Conservation (phyloP, 2,888 invertebrate genomes). For the Beris morrisii region DNA sequence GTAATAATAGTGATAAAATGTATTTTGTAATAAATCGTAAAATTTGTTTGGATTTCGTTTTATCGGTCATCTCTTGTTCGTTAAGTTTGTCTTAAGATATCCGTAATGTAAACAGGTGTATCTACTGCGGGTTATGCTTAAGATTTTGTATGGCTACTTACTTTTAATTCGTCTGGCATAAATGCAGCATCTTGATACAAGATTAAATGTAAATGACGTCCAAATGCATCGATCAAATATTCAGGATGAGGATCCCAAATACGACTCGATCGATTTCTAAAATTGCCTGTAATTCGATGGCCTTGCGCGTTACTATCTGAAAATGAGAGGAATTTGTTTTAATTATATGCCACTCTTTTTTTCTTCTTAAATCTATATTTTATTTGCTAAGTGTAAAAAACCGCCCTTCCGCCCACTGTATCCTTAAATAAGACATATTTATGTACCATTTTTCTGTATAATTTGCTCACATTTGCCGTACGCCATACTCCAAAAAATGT, state of each 20-base stretch:
- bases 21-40: no score
- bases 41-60: no score
- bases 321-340: background rate
- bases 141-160: slow-evolving; percentile 37
- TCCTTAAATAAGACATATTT: background rate
- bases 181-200: slow-evolving; percentile 53
- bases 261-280: slow-evolving; percentile 62
- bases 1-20: no score
- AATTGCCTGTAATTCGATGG: slow-evolving; percentile 66
- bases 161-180: slow-evolving; percentile 50
- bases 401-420: background rate
- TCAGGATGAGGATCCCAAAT: slow-evolving; percentile 75
- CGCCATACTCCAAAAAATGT: no score
- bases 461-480: no score
- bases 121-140: no score
- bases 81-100: no score
- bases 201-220: slow-evolving; percentile 52
- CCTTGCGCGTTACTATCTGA: slow-evolving; percentile 51
- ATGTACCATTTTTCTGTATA: no score
- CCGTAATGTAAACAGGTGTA: no score
- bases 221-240: slow-evolving; percentile 69
- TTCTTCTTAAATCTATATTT: no score
- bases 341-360: no score
- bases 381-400: background rate
- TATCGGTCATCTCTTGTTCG: no score